Base-by-base conservation (phyloP, 2,113 vertebrate genomes). In the Tamias sibiricus region DNA sequence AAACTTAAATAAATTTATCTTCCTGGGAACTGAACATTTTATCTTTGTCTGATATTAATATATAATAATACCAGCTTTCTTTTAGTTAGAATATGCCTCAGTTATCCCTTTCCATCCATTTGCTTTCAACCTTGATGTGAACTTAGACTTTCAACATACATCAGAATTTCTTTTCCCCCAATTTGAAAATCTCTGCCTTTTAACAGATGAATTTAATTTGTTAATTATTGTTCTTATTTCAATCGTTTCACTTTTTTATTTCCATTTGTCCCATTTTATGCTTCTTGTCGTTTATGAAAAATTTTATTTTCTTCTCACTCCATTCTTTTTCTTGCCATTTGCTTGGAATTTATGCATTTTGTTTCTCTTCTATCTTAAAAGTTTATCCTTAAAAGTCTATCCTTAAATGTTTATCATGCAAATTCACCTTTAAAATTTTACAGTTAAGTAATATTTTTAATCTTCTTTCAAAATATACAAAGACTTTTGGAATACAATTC, bases 201-300 rank as follows among this genome's bases (percentile, higher is more conserved):
- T 69, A 90, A 69, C 28, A 91, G 64, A 83, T 12, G 7, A 88
- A 24, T 59, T 88, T 83, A 83, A 62, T 80, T 26, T 76, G 37
- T 4, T 94, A 2, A 52, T 26, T 47, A 35, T 83, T 49, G 79
- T 26, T 87, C 35, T 84, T 68, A 68, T 37, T 85, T 28, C 35
- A 52, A 37, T 17, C 6, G 89, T 74, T 91, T 95, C 79, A 57
- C 37, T 71, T 94, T 95, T 68, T 74, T 30, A 69, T 90, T 89
- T 82, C 71, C 40, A 79, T 54, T 66, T 69, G 42, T 6, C 22
- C 14, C 64, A 76, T 30, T 69, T 52, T 87, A 66, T 30, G 13
- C 28, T 91, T 87, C 47, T 77, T 81, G 66, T 8, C 68, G 35
- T 68, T 71, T 54, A 77, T 62, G 79, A 54, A 30, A 49, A 16